These are phyloP conservation scores for Takifugu ocellatus DNA, from an alignment of 2,797 vertebrate species.

Conservation along the genomic window DNA sequence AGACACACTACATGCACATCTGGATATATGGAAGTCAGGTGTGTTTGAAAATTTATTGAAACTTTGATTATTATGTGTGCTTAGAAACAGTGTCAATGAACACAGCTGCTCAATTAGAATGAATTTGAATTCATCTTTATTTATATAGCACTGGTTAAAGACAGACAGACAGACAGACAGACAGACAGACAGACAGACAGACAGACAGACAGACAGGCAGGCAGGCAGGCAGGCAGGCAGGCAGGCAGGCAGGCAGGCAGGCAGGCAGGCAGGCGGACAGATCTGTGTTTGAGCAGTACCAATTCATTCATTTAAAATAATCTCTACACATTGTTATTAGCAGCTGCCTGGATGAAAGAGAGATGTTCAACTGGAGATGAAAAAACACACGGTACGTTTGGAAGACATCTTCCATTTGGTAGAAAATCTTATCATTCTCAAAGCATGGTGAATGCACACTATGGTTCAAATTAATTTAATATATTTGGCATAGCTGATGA, in stretches of 20 bases:
- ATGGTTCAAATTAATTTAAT: neutral
- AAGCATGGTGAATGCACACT: too few relatives aligned
- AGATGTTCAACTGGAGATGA: constrained; percentile 76
- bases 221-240: neutral
- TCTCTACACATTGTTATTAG: constrained; percentile 5
- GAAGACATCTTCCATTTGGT: constrained; percentile 6
- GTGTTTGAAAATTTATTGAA: constrained; percentile 1
- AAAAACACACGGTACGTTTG: constrained; percentile 61
- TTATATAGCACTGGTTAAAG: too few relatives aligned
- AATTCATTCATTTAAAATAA: neutral
- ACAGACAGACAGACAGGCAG: too few relatives aligned
- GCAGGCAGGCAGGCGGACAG: neutral
- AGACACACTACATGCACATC: constrained; percentile 90
- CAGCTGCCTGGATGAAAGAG: constrained; percentile 98
- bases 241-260: neutral
- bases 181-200: too few relatives aligned
- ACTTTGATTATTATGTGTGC: neutral
- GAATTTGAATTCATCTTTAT: too few relatives aligned
- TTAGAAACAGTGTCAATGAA: neutral
- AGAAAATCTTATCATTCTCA: too few relatives aligned
- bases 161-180: too few relatives aligned
- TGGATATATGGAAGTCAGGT: constrained; percentile 99
- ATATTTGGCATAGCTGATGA: constrained; percentile 52
- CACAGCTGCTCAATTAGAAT: too few relatives aligned
- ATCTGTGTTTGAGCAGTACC: too few relatives aligned